Conservation (phyloP, 2,113 vertebrate genomes). For the Pluvialis apricaria region DNA sequence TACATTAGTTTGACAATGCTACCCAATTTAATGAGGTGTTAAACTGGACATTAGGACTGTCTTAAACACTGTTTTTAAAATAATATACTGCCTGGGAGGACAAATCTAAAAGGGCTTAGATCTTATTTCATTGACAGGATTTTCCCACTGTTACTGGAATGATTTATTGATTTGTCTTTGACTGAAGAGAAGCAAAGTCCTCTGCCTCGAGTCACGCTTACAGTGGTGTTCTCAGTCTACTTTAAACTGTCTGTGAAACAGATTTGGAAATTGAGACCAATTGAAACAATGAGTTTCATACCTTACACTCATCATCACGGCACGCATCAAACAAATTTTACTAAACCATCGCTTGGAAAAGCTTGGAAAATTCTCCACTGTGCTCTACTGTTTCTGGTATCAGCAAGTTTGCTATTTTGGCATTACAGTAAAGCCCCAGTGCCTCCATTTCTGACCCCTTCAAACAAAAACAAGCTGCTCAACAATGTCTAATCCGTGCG, state of each 20-base stretch:
- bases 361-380: neutral
- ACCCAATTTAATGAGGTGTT: neutral
- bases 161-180: neutral
- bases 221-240: neutral
- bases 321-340: neutral
- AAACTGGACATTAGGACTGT: neutral
- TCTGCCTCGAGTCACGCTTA: neutral
- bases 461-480: constrained; percentile 78
- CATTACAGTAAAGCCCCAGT: neutral
- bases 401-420: neutral
- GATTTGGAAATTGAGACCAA: neutral
- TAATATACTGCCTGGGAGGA: neutral
- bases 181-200: neutral
- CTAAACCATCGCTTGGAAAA: neutral
- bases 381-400: neutral
- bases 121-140: neutral
- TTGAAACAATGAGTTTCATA: neutral
- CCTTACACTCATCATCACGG: neutral
- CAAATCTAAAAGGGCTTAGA: neutral
- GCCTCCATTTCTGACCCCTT: constrained; percentile 59
- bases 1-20: neutral
- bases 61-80: neutral
- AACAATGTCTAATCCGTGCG: constrained; percentile 77
- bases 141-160: neutral
- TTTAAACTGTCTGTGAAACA: neutral